Base-by-base conservation (phyloP, 2,888 invertebrate species). In the Drosophila anomalata region DNA sequence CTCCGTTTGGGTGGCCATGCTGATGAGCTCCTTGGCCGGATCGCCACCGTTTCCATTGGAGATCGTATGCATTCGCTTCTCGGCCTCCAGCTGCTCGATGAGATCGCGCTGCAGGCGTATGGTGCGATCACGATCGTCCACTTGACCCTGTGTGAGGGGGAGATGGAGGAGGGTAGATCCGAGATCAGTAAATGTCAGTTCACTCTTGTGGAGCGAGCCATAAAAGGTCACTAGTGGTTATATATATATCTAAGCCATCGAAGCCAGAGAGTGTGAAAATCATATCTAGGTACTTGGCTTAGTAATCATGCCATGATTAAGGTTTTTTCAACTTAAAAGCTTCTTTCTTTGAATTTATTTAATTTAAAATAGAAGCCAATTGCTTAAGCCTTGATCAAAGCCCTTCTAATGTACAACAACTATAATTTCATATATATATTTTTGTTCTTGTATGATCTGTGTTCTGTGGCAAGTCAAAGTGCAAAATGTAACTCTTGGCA, bases 1-100 rank as follows among this genome's bases (percentile, higher is more conserved):
- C 91, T 97, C 97, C 31, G 97, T 97, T 93, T 97, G 97, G 86
- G 97, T 97, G 88, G 97, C 96, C 79, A 95, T 96, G 91, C 96
- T 96, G 90, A 95, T 95, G 79, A 94, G 94, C 89, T 95, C 94
- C 89, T 90, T 91, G 73, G 84, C 80, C 63, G 76, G 80, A 74
- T 55, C 48, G n/a, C 46, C 46, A 48, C 55, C 22, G 50, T 17
- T 47, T 53, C 53, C 51, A 44, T 54, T 63, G 54, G 57, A 56
- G 50, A 44, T 44, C 8, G 59, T 73, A 70, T 84, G 85, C 65
- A 83, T 85, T 39, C 65, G 79, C 86, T 76, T 90, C 81, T 91
- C 91, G 50, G 89, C 88, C 85, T 91, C 91, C 66, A 92, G 92
- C 90, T 94, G 93, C 88, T 94, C 93, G 93, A 96, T 95, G 91